These are phyloP conservation scores for Avahi laniger DNA, from an alignment of 2,797 vertebrate genomes.

Conservation along the genomic window DNA sequence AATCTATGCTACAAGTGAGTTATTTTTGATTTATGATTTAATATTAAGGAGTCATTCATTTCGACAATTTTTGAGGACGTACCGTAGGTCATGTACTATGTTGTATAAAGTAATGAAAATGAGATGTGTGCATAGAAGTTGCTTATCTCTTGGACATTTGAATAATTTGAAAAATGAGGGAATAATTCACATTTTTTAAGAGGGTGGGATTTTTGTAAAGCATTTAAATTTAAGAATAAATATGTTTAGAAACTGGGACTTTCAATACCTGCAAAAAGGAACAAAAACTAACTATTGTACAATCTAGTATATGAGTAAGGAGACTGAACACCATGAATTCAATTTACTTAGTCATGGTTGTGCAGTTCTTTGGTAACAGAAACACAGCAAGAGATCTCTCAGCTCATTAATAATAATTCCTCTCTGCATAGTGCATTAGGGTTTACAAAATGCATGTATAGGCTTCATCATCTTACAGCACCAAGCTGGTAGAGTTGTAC, in stretches of 20 bases:
- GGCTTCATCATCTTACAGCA: background rate
- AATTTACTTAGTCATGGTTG: background rate
- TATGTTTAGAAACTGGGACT: background rate
- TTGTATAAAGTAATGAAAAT: constrained; percentile 15
- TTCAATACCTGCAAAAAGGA: background rate
- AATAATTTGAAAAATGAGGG: constrained; percentile 14
- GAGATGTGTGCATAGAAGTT: background rate
- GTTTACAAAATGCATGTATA: background rate
- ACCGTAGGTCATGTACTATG: background rate
- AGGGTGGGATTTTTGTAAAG: background rate
- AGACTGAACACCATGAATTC: background rate
- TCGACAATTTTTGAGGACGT: background rate
- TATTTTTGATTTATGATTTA: constrained; percentile 39
- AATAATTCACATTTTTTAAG: background rate
- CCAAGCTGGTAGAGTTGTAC: background rate
- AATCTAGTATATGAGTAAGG: background rate
- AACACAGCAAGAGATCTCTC: background rate
- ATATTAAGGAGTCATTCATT: background rate
- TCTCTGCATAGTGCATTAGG: background rate
- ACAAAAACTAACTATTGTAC: background rate
- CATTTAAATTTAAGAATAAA: background rate
- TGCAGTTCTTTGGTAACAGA: background rate
- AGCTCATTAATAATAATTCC: background rate
- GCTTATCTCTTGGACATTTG: background rate
- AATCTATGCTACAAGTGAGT: background rate